phyloP scores from a whole-genome alignment of 2,888 invertebrate species.

The Heliconius sara region DNA sequence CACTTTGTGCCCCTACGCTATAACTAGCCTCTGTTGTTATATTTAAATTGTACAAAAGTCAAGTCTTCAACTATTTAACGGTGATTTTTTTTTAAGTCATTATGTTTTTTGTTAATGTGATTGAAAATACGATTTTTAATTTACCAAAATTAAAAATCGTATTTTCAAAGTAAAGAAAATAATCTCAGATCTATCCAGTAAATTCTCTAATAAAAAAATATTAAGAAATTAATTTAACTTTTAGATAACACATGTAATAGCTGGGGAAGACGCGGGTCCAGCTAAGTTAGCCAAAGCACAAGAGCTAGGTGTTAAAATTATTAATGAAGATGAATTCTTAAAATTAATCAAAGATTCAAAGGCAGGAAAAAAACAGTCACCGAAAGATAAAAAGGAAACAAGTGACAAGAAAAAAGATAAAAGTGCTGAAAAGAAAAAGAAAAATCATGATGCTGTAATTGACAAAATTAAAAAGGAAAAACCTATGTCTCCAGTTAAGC shows the following conservation, averaged over 20 bases:
- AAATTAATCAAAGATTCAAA: conserved; percentile 87
- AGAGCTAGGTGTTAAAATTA: conserved; percentile 87
- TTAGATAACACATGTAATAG: conserved; percentile 89
- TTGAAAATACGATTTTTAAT: no score
- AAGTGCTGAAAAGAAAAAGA: conserved; percentile 30
- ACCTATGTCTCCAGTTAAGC: conserved; percentile 35
- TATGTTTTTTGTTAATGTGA: no score
- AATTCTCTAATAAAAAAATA: no score
- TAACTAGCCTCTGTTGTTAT: no score
- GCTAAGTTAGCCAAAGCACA: conserved; percentile 91
- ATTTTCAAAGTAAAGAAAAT: no score
- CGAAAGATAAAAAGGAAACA: conserved; percentile 48
- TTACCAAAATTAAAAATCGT: no score
- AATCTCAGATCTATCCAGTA: no score
- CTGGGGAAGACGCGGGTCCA: conserved; percentile 94
- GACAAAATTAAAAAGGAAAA: conserved; percentile 41
- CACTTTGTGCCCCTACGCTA: no score
- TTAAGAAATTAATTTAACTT: not conserved
- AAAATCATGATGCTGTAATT: conserved; percentile 19
- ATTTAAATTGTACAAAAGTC: no score
- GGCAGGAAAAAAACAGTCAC: conserved; percentile 60
- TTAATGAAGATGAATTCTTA: conserved; percentile 92
- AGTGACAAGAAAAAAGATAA: conserved; percentile 50
- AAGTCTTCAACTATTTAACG: no score
- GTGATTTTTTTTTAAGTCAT: no score